A percentile compares a stretch with the other conserved stretches of the same genome.
Evolutionary conservation across 2,797 vertebrate species (phyloP).

Genomic region (Sparidentex hasta): DNA sequence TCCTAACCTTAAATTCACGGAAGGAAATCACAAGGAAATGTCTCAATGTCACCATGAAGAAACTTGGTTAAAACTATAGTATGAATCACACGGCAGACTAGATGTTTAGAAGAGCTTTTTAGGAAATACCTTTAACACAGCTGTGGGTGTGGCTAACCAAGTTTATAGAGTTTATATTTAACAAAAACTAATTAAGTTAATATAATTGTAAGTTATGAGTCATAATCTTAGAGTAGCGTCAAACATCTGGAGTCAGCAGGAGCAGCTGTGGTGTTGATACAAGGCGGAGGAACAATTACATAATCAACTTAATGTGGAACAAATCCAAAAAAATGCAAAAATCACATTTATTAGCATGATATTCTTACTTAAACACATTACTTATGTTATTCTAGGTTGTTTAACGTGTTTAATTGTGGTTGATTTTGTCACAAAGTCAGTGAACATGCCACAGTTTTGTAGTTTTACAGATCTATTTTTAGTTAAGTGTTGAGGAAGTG

Average conservation of each 20-base stretch:
- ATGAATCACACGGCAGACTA: background rate
- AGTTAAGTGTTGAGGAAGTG: too few species aligned
- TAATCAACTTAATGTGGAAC: background rate
- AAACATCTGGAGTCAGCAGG: background rate
- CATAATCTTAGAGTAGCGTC: background rate
- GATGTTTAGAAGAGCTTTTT: background rate
- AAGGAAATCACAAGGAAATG: too few species aligned
- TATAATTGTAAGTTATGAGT: background rate
- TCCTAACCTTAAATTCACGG: too few species aligned
- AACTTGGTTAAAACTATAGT: background rate
- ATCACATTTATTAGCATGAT: too few species aligned
- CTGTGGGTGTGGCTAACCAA: background rate
- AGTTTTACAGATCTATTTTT: background rate
- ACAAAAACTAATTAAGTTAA: background rate
- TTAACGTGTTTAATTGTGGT: background rate
- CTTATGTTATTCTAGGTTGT: too few species aligned
- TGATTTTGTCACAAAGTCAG: background rate
- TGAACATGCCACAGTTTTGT: too few species aligned
- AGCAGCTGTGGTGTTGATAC: too few species aligned
- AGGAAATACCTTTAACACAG: background rate
- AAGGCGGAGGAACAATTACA: background rate
- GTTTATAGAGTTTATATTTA: background rate
- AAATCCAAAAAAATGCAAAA: background rate
- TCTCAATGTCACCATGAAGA: background rate
- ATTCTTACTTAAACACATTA: too few species aligned